Conservation (phyloP, 1,140 invertebrate species). For the Protaetia brevitarsis region DNA sequence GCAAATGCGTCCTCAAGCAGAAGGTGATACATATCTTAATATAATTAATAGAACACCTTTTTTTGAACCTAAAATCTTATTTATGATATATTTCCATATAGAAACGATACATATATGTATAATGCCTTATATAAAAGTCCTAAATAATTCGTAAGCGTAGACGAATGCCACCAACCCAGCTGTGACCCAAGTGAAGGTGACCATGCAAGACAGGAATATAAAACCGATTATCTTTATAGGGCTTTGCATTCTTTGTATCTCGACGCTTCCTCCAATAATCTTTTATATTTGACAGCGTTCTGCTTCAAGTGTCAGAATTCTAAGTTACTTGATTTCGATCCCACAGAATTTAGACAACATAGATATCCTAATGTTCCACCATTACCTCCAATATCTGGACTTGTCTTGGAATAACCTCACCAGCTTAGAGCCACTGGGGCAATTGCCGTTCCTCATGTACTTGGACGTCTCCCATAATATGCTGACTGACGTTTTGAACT, state of each 20-base stretch:
- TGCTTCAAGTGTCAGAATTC: not conserved
- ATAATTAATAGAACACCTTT: too few relatives aligned
- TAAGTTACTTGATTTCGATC: not conserved
- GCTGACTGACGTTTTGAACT: constrained; percentile 34
- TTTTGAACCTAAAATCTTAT: too few relatives aligned
- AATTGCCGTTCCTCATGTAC: constrained; percentile 39
- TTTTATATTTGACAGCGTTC: not conserved
- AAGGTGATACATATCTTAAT: constrained; percentile 28
- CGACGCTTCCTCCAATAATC: not conserved
- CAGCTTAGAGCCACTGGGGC: constrained; percentile 28
- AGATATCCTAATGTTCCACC: constrained; percentile 29
- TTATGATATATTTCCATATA: not conserved
- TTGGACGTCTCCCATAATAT: constrained; percentile 39
- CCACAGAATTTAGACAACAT: constrained; percentile 37
- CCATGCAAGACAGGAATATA: not conserved
- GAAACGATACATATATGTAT: not conserved
- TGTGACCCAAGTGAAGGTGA: not conserved
- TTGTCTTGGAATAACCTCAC: constrained; percentile 36
- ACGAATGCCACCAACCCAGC: not conserved
- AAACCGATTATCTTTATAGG: not conserved
- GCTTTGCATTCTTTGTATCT: not conserved
- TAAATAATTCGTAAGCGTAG: constrained; percentile 6
- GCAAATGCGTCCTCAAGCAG: constrained; percentile 31
- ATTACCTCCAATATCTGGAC: constrained; percentile 40
- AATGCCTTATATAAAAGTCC: not conserved